Conservation (phyloP, 2,888 invertebrate genomes). For the Epiperipatus broadwayi region DNA sequence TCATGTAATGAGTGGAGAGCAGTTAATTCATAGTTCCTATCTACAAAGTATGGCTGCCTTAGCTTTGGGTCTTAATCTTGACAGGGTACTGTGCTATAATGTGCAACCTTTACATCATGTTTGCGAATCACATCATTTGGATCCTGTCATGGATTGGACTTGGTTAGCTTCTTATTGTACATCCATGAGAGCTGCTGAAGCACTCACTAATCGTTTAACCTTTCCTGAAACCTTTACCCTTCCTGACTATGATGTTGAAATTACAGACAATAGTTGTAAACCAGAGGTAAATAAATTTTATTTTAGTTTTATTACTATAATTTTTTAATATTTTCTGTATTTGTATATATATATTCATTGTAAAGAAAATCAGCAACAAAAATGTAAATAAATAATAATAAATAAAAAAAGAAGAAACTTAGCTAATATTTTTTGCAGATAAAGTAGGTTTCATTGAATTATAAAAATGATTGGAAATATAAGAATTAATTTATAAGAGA, state of each 20-base stretch:
- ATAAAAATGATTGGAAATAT: too few relatives aligned
- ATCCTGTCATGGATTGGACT: constrained; percentile 32
- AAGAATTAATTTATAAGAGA: too few relatives aligned
- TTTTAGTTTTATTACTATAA: background rate
- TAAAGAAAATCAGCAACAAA: too few relatives aligned
- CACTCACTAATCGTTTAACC: constrained; percentile 33
- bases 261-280: constrained; percentile 12
- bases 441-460: too few relatives aligned
- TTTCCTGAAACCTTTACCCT: constrained; percentile 30
- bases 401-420: too few relatives aligned
- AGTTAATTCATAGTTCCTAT: constrained; percentile 39
- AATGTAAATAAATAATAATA: too few relatives aligned
- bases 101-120: constrained; percentile 33
- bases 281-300: constrained; percentile 7
- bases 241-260: constrained; percentile 16
- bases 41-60: constrained; percentile 38
- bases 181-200: constrained; percentile 37
- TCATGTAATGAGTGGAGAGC: constrained; percentile 37
- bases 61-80: constrained; percentile 36
- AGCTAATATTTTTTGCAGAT: too few relatives aligned
- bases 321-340: too few relatives aligned
- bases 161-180: constrained; percentile 39
- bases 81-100: constrained; percentile 34
- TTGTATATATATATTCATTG: too few relatives aligned
- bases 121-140: constrained; percentile 14